These are phyloP conservation scores for Aphodius granarius DNA, from an alignment of 2,888 invertebrate genomes.

Conservation along the genomic window DNA sequence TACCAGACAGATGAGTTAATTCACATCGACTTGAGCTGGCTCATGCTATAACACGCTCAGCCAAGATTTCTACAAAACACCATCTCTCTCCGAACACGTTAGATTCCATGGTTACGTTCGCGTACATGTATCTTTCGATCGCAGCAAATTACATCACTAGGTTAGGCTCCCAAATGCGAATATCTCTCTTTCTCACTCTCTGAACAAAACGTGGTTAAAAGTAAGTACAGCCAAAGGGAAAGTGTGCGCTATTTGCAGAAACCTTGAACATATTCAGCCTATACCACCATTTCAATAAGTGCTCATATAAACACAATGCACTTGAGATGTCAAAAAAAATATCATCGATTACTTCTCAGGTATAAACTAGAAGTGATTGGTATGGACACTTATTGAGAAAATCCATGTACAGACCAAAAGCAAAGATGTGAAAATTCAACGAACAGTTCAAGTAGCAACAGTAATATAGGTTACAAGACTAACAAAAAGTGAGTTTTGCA, in stretches of 20 bases:
- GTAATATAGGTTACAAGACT: not conserved
- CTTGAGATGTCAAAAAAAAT: too few relatives aligned
- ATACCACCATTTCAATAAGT: constrained; percentile 8
- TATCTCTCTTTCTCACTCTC: constrained; percentile 8
- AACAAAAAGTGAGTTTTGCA: not conserved
- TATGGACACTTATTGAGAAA: not conserved
- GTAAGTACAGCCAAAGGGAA: constrained; percentile 4
- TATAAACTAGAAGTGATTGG: not conserved
- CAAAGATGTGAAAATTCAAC: not conserved
- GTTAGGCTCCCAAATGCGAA: not conserved
- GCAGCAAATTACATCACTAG: not conserved
- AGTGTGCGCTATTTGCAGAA: constrained; percentile 22
- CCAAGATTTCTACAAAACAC: constrained; percentile 38
- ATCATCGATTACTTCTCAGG: too few relatives aligned
- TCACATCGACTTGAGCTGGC: constrained; percentile 49
- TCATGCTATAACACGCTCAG: constrained; percentile 46
- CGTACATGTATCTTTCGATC: not conserved
- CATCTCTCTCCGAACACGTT: constrained; percentile 2
- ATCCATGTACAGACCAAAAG: not conserved
- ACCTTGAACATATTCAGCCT: constrained; percentile 36
- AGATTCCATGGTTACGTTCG: too few relatives aligned
- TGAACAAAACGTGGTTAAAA: constrained; percentile 8
- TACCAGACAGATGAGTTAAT: constrained; percentile 54
- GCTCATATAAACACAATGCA: not conserved
- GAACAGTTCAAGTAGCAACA: not conserved